Base-by-base conservation (phyloP, 35 echinoderm and acorn worm species). In the Ptychodera flava region DNA sequence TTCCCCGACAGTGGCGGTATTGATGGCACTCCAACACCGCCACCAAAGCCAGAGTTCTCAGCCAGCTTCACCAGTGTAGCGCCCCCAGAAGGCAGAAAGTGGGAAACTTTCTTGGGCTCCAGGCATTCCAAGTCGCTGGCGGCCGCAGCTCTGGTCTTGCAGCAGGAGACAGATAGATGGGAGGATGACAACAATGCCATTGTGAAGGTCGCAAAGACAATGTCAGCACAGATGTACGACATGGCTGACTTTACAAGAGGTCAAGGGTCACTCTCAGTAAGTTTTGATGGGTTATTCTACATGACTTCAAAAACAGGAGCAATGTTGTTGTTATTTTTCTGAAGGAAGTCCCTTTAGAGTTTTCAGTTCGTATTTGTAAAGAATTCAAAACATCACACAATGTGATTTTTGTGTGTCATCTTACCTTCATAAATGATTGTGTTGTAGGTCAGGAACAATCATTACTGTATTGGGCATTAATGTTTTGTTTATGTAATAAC, bases 91-190 rank as follows among this genome's bases (percentile, higher is more conserved):
- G 45, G 45, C 22, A 64, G 45, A 64, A 64, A 64, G 22, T 64
- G 45, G 45, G 45, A 64, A 22, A 12, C 45, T 64, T 64, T 64
- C 45, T 22, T 64, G 6, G 45, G 45, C 6, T 12, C 6, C 45
- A 6, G 45, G 6, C 22, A 64, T 64, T 64, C 45, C 45, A 64
- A 64, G 45, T 64, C 45, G 22, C 45, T 64, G 22, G 45, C 45
- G 92, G 95, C 95, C 38, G 92, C 95, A 77, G 95, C 95, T 33
- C 31, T 94, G 78, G 92, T 88, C 2, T 81, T 97, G 2, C 95
- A 94, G 80, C 95, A 94, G 82, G 95, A 97, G 81, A 87, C 90
- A 84, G 95, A 97, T 35, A 87, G 85, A 53, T 97, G 95, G 95
- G 95, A 97, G 30, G 89, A 89, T 31, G 90, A 94, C 1, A 82